phyloP scores from a whole-genome alignment of 2,797 vertebrate genomes.

The Macropus fuliginosus region DNA sequence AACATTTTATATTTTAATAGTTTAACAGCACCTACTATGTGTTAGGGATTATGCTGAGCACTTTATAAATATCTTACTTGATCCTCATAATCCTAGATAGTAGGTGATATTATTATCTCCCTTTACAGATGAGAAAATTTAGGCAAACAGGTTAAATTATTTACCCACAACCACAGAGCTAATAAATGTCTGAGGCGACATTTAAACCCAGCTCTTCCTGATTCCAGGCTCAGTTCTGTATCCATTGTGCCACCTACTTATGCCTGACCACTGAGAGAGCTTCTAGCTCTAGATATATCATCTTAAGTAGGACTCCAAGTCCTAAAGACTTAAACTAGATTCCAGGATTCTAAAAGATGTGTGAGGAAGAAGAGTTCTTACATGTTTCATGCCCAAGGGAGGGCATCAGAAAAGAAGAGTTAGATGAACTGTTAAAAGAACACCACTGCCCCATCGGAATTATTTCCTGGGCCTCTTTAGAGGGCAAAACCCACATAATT shows the following conservation, averaged over 20 bases:
- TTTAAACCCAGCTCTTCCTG: not conserved
- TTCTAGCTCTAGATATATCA: not conserved
- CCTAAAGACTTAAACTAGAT: not conserved
- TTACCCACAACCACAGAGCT: not conserved
- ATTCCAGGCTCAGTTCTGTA: not conserved
- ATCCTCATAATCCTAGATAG: not conserved
- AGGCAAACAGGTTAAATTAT: not conserved
- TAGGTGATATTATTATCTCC: not conserved
- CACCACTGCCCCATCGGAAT: not conserved
- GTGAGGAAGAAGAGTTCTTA: not conserved
- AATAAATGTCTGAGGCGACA: not conserved
- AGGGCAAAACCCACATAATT: not conserved
- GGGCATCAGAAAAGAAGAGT: not conserved
- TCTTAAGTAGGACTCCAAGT: not conserved
- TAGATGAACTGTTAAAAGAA: not conserved
- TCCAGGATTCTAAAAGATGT: not conserved
- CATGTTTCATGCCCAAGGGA: not conserved
- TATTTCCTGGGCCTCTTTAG: not conserved
- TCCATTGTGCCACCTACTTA: not conserved
- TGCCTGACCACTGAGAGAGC: not conserved
- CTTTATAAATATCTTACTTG: not conserved
- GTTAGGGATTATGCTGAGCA: not conserved
- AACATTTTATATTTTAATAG: not conserved
- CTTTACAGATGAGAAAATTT: not conserved
- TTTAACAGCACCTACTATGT: not conserved